These are phyloP conservation scores for Papilio helenus DNA, from an alignment of 1,140 invertebrate species.

Conservation along the genomic window DNA sequence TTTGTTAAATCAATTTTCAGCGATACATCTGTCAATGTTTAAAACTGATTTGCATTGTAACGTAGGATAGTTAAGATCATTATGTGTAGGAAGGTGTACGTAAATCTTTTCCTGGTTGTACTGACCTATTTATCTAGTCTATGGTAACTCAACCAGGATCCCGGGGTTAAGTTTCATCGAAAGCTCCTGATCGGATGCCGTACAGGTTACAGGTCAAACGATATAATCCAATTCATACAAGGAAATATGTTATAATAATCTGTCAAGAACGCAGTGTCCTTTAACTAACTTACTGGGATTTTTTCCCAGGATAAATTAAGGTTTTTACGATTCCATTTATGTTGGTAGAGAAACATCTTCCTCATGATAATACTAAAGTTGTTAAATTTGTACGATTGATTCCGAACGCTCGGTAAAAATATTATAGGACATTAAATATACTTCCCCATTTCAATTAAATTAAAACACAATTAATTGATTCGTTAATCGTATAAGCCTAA, in stretches of 20 bases:
- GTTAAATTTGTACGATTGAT: too few species aligned
- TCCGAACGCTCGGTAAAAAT: too few species aligned
- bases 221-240: conserved; percentile 8
- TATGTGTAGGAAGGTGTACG: neutral
- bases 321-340: neutral
- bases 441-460: too few species aligned
- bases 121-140: neutral
- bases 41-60: neutral
- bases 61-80: neutral
- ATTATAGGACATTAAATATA: too few species aligned
- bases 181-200: conserved; percentile 14
- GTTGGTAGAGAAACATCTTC: neutral
- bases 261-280: neutral
- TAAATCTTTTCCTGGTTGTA: neutral
- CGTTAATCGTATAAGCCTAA: too few species aligned
- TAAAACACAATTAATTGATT: too few species aligned
- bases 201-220: conserved; percentile 13
- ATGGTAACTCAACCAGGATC: neutral
- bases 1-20: neutral
- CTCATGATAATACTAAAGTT: neutral
- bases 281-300: conserved; percentile 3
- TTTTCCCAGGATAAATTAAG: neutral
- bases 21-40: neutral
- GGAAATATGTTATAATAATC: conserved; percentile 10
- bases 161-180: neutral